Evolutionary conservation across 1,140 invertebrate genomes (phyloP).

Genomic region (Drosophila ercepeae): DNA sequence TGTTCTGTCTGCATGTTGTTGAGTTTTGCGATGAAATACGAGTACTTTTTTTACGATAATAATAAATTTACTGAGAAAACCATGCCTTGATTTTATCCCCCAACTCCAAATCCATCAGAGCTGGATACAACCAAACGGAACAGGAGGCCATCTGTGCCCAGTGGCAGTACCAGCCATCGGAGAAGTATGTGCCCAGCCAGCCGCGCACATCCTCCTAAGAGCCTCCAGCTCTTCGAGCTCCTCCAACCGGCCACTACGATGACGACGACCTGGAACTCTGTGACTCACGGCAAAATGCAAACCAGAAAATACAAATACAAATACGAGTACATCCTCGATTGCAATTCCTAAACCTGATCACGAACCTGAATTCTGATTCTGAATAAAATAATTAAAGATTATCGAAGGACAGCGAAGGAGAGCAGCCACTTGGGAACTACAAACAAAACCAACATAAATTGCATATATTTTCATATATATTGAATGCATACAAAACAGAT

Average conservation of each 20-base stretch:
- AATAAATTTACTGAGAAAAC: constrained; percentile 42
- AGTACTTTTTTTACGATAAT: neutral
- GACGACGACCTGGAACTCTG: constrained; percentile 20
- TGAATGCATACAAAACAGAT: constrained; percentile 45
- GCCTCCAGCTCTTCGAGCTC: too few species aligned
- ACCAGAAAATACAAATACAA: too few species aligned
- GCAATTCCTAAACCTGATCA: constrained; percentile 19
- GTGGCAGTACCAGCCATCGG: constrained; percentile 87
- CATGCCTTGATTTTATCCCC: constrained; percentile 1
- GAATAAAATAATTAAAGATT: too few species aligned
- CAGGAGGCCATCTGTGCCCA: constrained; percentile 86
- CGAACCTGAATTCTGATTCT: constrained; percentile 3
- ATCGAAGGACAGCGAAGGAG: too few species aligned
- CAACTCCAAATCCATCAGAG: constrained; percentile 76
- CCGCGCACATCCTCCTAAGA: constrained; percentile 65
- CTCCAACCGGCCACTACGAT: too few species aligned
- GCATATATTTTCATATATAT: constrained; percentile 61
- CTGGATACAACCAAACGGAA: constrained; percentile 86
- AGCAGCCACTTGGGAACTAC: constrained; percentile 15
- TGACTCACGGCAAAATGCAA: too few species aligned
- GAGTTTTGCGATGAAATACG: neutral
- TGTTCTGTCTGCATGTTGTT: constrained; percentile 19
- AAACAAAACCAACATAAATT: constrained; percentile 35
- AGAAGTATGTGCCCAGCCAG: constrained; percentile 85
- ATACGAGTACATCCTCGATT: too few species aligned